Base-by-base conservation (phyloP, 2,113 vertebrate genomes). In the Pelecanoides urinatrix region DNA sequence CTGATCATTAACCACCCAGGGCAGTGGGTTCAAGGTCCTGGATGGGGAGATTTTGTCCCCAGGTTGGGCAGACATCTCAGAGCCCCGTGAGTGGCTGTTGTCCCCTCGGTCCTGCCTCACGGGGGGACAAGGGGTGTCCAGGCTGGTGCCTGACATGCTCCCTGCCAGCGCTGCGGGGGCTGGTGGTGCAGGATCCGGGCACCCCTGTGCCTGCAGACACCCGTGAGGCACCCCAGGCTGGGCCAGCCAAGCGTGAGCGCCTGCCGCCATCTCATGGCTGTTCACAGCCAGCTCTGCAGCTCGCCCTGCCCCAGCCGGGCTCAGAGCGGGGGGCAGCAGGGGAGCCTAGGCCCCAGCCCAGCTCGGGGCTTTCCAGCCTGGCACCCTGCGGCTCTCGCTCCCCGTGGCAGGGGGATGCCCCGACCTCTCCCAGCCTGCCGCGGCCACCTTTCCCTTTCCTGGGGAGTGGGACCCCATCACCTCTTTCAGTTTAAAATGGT, bases 221-320 rank as follows among this genome's bases (percentile, higher is more conserved):
- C 9, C 3, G 9, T 7, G 27, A 65, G 22, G 25, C 29, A 23
- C 17, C 52, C 8, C 9, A 5, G 29, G 22, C 61, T 42, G 47
- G 36, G 80, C n/a, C 17, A 23, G 36, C 30, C 76, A 95, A 94
- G 68, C 7, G 9, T 73, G 84, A 91, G 86, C 23, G 2, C 89
- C 84, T 97, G 91, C 61, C 65, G 96, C 96, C 96, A 95, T 34
- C 96, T 97, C 86, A 92, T 96, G 96, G 96, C 86, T 84, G 84
- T 36, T 96, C 22, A 2, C 42, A 74, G 83, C 38, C 82, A 70
- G 68, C 52, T 74, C 83, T 29, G 29, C 45, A 15, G 6, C 50
- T 61, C 16, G 9, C 11, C 12, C 20, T 59, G 65, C 16, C 38
- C 20, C 0, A 16, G 32, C 29, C 5, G 1, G 13, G 21, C 61